Percentiles rank a stretch among this genome's conserved stretches.
Evolutionary conservation across 2,888 invertebrate species (phyloP).

Genomic region (Aleiodes testaceus): DNA sequence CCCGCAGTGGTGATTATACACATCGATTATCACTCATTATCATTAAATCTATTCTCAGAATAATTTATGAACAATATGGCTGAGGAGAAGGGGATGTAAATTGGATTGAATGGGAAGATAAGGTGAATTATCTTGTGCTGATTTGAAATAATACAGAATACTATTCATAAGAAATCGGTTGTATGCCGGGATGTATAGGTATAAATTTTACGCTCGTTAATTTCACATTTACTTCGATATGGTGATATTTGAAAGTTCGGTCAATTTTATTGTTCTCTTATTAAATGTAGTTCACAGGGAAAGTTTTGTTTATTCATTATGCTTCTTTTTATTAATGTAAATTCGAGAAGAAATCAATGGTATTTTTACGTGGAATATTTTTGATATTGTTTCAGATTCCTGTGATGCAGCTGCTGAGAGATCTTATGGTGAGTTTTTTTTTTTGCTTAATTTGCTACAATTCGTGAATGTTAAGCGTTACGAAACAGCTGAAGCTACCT

Average conservation of each 20-base stretch:
- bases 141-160: constrained; percentile 13
- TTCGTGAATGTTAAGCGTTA: constrained; percentile 4
- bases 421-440: constrained; percentile 68
- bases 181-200: constrained; percentile 6
- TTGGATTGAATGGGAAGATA: not conserved
- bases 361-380: constrained; percentile 16
- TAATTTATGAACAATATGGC: constrained; percentile 20
- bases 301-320: constrained; percentile 8
- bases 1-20: constrained; percentile 32
- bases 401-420: constrained; percentile 69
- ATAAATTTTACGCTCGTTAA: constrained; percentile 36
- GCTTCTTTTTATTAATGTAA: constrained; percentile 2
- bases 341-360: not conserved
- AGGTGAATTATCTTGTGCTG: constrained; percentile 7
- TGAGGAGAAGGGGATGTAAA: constrained; percentile 9
- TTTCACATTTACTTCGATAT: constrained; percentile 25
- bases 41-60: constrained; percentile 34
- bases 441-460: constrained; percentile 14
- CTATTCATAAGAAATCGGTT: not conserved
- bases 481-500: constrained; percentile 7
- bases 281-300: constrained; percentile 8
- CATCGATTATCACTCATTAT: constrained; percentile 34
- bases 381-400: constrained; percentile 66
- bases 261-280: constrained; percentile 7
- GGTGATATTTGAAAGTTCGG: constrained; percentile 35